A percentile compares a stretch with the other conserved stretches of the same genome.
Conservation (phyloP, 2,113 vertebrate species). For the Zosterops borbonicus region DNA sequence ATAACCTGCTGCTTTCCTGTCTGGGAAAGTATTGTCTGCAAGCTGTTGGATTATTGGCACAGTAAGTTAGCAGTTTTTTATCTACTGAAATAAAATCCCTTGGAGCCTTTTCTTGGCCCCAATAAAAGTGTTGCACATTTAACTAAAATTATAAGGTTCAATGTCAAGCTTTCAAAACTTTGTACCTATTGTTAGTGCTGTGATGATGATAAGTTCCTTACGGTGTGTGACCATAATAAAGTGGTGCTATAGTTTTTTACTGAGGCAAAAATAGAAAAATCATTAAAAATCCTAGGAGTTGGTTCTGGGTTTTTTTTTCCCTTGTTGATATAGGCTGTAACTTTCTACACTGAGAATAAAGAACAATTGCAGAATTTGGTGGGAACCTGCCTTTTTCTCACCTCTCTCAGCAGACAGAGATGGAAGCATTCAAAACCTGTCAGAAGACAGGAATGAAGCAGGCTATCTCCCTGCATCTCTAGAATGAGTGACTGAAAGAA, state of each 20-base stretch:
- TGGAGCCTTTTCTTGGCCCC: background rate
- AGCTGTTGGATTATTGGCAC: background rate
- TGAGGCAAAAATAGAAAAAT: background rate
- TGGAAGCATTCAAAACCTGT: background rate
- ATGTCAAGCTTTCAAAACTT: background rate
- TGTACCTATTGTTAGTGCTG: background rate
- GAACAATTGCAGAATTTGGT: background rate
- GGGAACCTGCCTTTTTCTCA: background rate
- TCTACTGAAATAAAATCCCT: constrained; percentile 2
- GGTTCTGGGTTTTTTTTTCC: background rate
- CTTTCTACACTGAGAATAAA: background rate
- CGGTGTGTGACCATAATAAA: background rate
- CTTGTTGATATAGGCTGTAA: background rate
- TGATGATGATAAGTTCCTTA: background rate
- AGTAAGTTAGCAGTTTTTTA: background rate
- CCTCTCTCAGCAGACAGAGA: background rate
- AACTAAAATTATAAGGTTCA: constrained; percentile 34
- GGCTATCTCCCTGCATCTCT: background rate
- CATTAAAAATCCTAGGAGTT: background rate
- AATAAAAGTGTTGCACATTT: background rate
- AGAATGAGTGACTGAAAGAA: background rate
- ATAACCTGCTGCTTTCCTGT: background rate
- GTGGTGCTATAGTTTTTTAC: background rate
- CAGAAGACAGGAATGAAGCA: background rate
- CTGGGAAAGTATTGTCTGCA: background rate